Evolutionary conservation across 2,113 vertebrate genomes (phyloP).

Genomic region (Galeopterus variegatus): DNA sequence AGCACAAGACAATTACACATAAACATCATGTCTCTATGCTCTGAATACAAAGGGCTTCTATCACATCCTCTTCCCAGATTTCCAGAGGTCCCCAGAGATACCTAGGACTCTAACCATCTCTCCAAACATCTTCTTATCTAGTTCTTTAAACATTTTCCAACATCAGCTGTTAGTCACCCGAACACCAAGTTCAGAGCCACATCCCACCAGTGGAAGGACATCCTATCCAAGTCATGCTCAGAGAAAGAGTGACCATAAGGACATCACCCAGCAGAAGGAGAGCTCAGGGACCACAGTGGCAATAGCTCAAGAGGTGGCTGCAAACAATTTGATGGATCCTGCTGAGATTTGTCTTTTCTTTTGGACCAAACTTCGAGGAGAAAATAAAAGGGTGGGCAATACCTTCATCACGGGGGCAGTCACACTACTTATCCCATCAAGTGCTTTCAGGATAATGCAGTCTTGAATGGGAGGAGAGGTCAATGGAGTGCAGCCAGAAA

Average conservation of each 20-base stretch:
- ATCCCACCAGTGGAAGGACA: not conserved
- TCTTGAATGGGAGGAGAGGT: not conserved
- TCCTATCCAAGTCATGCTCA: not conserved
- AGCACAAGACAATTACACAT: not conserved
- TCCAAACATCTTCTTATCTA: not conserved
- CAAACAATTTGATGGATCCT: not conserved
- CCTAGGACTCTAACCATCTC: not conserved
- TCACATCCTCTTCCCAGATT: not conserved
- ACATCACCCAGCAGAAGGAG: not conserved
- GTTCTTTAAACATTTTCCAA: constrained; percentile 11
- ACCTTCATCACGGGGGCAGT: not conserved
- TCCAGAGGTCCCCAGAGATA: not conserved
- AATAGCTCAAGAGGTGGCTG: not conserved
- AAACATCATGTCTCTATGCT: not conserved
- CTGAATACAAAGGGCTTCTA: not conserved
- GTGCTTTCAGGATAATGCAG: not conserved
- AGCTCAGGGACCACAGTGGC: not conserved
- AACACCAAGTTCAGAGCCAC: not conserved
- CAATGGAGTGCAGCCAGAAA: not conserved
- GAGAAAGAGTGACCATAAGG: not conserved
- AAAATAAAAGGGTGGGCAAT: not conserved
- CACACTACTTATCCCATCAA: not conserved
- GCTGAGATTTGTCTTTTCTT: not conserved
- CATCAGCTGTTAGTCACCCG: not conserved
- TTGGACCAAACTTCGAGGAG: not conserved